Percentiles rank a stretch among this genome's conserved stretches.
Evolutionary conservation across 2,797 vertebrate genomes (phyloP).

Genomic region (Agapornis canus): DNA sequence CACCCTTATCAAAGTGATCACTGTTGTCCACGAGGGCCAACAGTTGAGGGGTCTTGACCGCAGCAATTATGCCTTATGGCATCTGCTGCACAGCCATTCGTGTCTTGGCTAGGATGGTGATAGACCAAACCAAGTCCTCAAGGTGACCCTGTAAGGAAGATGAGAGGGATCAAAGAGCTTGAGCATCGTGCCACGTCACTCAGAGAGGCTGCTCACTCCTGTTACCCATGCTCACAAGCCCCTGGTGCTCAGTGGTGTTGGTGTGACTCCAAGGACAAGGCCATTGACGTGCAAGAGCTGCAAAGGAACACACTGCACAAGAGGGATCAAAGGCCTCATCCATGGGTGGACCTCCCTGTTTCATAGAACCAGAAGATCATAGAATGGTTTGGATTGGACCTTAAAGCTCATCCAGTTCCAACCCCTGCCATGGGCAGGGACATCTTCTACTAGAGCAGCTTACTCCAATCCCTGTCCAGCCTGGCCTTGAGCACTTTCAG

Average conservation of each 20-base stretch:
- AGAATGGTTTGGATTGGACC: background rate
- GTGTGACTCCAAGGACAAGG: rapidly evolving
- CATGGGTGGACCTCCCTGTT: background rate
- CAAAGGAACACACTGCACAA: background rate
- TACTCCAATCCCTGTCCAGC: background rate
- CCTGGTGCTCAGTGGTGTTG: background rate
- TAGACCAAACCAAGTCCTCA: background rate
- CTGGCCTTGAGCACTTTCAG: background rate
- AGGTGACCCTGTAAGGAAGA: background rate
- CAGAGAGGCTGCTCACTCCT: background rate
- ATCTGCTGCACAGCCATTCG: rapidly evolving
- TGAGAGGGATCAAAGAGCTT: background rate
- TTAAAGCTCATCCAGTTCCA: background rate
- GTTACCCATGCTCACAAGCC: rapidly evolving
- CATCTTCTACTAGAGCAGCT: background rate
- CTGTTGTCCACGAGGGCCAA: background rate
- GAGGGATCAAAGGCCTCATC: background rate
- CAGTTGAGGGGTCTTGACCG: background rate
- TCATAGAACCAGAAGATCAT: background rate
- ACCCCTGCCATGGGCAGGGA: background rate
- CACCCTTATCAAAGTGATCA: background rate
- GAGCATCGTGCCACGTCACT: rapidly evolving
- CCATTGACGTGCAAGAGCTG: rapidly evolving
- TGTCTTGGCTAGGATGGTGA: rapidly evolving
- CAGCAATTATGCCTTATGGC: rapidly evolving